Evolutionary conservation across 2,888 invertebrate species (phyloP).

Genomic region (Drosophila multiciliata): DNA sequence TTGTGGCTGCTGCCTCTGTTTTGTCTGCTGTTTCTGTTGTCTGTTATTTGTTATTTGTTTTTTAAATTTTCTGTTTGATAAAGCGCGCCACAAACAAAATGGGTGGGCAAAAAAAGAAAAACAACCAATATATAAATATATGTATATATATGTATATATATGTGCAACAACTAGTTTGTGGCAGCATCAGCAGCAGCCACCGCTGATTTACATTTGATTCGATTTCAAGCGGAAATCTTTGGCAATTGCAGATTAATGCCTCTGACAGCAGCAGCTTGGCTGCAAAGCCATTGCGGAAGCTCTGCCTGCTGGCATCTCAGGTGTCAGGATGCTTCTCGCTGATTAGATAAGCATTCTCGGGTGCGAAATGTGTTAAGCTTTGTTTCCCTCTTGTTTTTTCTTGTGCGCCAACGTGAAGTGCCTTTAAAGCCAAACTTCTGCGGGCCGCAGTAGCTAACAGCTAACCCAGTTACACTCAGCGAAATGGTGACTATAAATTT

Average conservation of each 20-base stretch:
- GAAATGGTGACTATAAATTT: neutral
- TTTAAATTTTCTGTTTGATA: conserved; percentile 79
- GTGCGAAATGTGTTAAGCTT: conserved; percentile 77
- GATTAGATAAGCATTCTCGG: conserved; percentile 83
- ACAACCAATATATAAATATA: conserved; percentile 3
- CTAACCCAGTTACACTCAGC: neutral
- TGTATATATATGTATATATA: conserved; percentile 12
- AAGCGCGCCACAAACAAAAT: conserved; percentile 77
- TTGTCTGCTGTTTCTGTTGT: conserved; percentile 44
- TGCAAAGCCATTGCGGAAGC: conserved; percentile 24
- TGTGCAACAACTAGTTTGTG: conserved; percentile 79
- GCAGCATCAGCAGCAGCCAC: conserved; percentile 29
- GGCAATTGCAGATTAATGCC: conserved; percentile 85
- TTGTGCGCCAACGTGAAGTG: conserved; percentile 20
- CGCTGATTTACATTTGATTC: conserved; percentile 77
- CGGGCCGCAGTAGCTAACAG: conserved; percentile 48
- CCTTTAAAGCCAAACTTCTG: conserved; percentile 70
- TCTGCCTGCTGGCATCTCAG: conserved; percentile 70
- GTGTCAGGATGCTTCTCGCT: conserved; percentile 83
- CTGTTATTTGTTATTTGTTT: conserved; percentile 69
- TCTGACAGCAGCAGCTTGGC: conserved; percentile 64
- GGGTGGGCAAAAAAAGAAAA: conserved; percentile 74
- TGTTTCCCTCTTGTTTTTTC: conserved; percentile 73
- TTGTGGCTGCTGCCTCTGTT: conserved; percentile 40
- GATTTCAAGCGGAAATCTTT: conserved; percentile 79